Evolutionary conservation across 1,140 invertebrate species (phyloP).

Genomic region (Drosophila nebulosa): DNA sequence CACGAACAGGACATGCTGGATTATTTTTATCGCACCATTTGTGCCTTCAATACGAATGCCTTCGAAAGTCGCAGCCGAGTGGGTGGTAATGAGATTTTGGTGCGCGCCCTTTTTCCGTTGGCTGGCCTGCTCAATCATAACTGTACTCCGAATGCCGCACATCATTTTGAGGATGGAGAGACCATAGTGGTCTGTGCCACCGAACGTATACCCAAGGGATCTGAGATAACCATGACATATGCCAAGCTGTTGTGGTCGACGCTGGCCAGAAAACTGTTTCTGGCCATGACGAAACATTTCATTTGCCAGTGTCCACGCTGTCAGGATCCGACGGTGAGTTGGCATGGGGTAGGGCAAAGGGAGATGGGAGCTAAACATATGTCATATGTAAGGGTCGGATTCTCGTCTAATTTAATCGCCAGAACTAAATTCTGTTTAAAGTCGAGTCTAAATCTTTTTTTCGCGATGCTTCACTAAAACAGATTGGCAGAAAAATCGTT

Average conservation of each 20-base stretch:
- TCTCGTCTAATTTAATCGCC: too few relatives aligned
- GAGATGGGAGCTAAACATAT: background rate
- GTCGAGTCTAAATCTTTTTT: too few relatives aligned
- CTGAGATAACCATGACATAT: constrained; percentile 88
- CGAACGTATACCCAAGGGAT: constrained; percentile 84
- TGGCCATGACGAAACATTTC: constrained; percentile 88
- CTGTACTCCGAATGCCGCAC: constrained; percentile 88
- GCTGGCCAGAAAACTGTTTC: constrained; percentile 84
- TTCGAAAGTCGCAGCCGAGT: constrained; percentile 85
- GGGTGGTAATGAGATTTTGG: constrained; percentile 82
- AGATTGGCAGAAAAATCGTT: too few relatives aligned
- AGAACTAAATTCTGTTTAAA: too few relatives aligned
- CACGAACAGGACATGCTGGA: constrained; percentile 85
- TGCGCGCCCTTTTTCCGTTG: constrained; percentile 88
- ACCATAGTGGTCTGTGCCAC: constrained; percentile 85
- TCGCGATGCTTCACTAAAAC: too few relatives aligned
- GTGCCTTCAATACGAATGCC: constrained; percentile 87
- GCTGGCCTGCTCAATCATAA: constrained; percentile 88
- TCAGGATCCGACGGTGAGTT: constrained; percentile 85
- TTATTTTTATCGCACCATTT: constrained; percentile 81
- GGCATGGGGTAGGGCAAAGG: background rate
- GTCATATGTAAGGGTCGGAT: background rate
- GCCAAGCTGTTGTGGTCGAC: constrained; percentile 88
- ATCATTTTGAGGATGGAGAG: constrained; percentile 84
- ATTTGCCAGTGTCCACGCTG: constrained; percentile 87